phyloP scores from a whole-genome alignment of 2,888 invertebrate species.

The Rhorus exstirpatorius region DNA sequence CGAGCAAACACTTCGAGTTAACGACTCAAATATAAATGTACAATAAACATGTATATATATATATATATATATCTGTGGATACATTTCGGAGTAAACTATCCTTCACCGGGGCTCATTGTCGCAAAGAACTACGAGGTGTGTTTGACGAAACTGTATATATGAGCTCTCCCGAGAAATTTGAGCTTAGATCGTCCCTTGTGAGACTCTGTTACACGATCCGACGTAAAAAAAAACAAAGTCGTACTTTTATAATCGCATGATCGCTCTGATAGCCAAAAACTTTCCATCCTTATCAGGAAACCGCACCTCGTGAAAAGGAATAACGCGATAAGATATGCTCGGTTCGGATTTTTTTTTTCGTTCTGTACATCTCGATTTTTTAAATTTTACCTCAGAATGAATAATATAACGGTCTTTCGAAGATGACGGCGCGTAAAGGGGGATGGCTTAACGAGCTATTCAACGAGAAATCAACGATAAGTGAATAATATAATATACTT shows the following conservation, averaged over 20 bases:
- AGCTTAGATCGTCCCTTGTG: neutral
- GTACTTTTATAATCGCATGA: constrained; percentile 31
- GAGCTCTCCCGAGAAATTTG: neutral
- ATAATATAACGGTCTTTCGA: neutral
- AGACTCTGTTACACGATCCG: neutral
- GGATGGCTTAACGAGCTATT: neutral
- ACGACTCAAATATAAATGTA: constrained; percentile 32
- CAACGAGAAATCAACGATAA: neutral
- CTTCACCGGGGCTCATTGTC: neutral
- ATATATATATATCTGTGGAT: neutral
- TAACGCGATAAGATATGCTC: constrained; percentile 62
- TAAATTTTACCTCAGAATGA: neutral
- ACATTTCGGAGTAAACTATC: neutral
- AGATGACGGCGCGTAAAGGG: neutral
- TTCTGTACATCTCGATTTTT: constrained; percentile 28
- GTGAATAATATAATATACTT: no score
- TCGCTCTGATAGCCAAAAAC: constrained; percentile 59
- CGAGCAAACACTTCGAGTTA: constrained; percentile 53
- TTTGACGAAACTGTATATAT: neutral
- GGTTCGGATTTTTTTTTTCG: constrained; percentile 11
- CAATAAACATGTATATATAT: constrained; percentile 3
- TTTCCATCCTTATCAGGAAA: constrained; percentile 66
- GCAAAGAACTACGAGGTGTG: no score
- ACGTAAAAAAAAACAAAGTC: constrained; percentile 20
- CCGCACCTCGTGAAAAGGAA: constrained; percentile 55